Conservation (phyloP, 92 coral and sea anemone species). For the Blastomussa wellsi region DNA sequence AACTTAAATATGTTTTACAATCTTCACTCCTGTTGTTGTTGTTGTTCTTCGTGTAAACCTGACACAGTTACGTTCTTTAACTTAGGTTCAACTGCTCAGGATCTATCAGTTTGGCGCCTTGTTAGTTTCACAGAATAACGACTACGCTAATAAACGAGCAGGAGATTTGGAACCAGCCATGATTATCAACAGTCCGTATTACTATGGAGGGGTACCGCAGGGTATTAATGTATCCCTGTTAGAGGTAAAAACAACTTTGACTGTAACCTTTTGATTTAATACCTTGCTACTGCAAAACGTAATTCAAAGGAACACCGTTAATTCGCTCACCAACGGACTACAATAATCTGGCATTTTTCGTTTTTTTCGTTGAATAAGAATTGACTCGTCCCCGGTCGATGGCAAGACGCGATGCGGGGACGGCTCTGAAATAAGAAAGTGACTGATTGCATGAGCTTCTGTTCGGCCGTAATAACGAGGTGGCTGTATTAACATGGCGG, state of each 20-base stretch:
- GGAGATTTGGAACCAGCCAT: constrained; percentile 24
- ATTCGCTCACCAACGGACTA: no score
- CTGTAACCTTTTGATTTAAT: neutral
- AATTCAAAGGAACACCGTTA: no score
- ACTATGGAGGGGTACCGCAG: constrained; percentile 81
- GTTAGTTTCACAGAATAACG: constrained; percentile 75
- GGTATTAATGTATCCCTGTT: constrained; percentile 73
- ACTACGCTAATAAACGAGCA: constrained; percentile 61
- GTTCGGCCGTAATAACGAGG: no score
- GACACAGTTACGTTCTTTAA: neutral
- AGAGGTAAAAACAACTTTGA: constrained; percentile 55
- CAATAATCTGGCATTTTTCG: no score
- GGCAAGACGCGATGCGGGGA: no score
- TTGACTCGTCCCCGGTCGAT: no score
- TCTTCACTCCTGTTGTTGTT: neutral
- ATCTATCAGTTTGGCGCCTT: constrained; percentile 87
- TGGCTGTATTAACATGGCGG: no score
- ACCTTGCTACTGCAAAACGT: neutral
- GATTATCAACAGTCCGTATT: constrained; percentile 71
- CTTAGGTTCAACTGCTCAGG: constrained; percentile 75
- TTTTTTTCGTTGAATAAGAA: no score
- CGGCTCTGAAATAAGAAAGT: no score
- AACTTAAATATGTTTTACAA: neutral
- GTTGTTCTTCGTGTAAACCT: neutral
- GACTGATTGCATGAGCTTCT: no score